Evolutionary conservation across 2,888 invertebrate species (phyloP), one percentile per base, ranked within the genome.

Genomic region (Drosophila subquinaria): DNA sequence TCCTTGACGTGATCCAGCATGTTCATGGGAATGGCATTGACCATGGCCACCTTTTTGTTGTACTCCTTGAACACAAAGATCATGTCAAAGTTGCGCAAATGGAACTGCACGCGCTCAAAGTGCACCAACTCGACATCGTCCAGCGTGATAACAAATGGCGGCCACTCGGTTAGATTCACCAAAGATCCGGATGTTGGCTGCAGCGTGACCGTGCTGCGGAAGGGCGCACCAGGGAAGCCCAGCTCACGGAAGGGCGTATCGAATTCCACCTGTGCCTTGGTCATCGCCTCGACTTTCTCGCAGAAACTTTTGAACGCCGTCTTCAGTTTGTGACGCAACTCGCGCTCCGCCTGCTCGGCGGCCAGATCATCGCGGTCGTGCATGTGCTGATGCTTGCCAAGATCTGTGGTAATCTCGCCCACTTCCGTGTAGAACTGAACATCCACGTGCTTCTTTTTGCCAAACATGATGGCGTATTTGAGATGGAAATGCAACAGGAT

Each of bases 361-460:
- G 99, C 98, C 69, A 99, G 94, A 94, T 99, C 99, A 93, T 99
- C 99, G 47, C 99, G 95, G 93, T 99, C 99, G 92, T 99, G 99
- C 99, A 99, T 99, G 93, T 99, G 99, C 92, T 99, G 99, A 93
- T 99, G 99, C 93, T 99, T 99, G 48, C 99, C 99, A 88, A 99
- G 94, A 94, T 99, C 99, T 0, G 99, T 99, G 0, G 99, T 99
- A 68, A 99, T 99, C 94, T 99, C 99, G 88, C 99, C 99, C 60
- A 99, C 99, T 94, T 99, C 99, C 0, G 99, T 99, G 93, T 99
- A 99, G 94, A 99, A 99, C 92, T 99, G 99, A 5, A 99, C 99
- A 93, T 99, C 99, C 0, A 97, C 95, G 88, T 99, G 99, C 91
- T 99, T 99, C 95, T 99, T 99, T 94, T 98, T 98, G 83, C 99